Conservation (phyloP, 2,797 vertebrate species). For the Acridotheres tristis region DNA sequence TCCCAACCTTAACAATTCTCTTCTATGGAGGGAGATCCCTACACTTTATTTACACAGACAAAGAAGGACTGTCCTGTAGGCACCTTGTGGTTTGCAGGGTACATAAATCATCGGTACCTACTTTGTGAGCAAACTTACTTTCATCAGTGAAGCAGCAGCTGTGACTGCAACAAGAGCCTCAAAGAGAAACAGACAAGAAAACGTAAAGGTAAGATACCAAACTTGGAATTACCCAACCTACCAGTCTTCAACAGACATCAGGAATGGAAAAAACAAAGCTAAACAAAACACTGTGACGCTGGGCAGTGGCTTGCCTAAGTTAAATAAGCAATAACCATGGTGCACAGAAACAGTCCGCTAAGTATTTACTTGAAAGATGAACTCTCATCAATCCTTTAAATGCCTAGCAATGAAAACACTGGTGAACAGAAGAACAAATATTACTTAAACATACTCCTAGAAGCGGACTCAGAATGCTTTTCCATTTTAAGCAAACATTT, state of each 20-base stretch:
- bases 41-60: not conserved
- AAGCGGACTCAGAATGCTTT: not conserved
- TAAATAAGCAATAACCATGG: not conserved
- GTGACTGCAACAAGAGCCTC: not conserved
- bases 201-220: not conserved
- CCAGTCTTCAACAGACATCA: not conserved
- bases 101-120: not conserved
- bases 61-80: not conserved
- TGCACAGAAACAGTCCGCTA: not conserved
- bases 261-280: not conserved
- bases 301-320: not conserved
- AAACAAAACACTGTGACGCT: not conserved
- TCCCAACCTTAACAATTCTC: not conserved
- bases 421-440: not conserved
- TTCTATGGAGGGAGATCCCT: not conserved
- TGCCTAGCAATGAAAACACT: not conserved
- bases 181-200: not conserved
- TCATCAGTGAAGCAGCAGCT: not conserved
- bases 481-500: slow-evolving; percentile 14
- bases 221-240: not conserved
- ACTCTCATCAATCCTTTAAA: not conserved
- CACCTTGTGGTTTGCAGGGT: not conserved
- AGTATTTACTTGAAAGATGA: not conserved
- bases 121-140: not conserved
- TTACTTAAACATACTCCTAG: slow-evolving; percentile 5